Conservation (phyloP, 2,797 vertebrate species). For the Mallotus villosus region DNA sequence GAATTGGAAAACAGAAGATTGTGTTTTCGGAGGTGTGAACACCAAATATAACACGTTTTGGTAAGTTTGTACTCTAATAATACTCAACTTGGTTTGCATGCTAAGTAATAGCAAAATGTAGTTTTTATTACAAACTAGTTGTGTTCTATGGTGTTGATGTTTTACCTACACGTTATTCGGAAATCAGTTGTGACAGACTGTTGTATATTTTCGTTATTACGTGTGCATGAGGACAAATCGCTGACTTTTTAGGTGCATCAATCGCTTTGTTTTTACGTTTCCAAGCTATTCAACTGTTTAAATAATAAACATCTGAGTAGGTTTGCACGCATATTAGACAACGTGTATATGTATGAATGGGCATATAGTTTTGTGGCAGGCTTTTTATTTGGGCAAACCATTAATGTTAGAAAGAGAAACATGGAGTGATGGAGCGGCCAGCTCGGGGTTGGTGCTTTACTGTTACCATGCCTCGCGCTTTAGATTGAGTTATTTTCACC, state of each 20-base stretch:
- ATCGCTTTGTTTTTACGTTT: slow-evolving; percentile 52
- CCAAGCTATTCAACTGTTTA: not conserved
- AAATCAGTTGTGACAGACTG: slow-evolving; percentile 13
- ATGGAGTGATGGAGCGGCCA: slow-evolving; percentile 4
- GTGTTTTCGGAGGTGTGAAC: slow-evolving; percentile 51
- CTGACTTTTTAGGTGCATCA: slow-evolving; percentile 38
- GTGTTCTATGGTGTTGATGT: too few species aligned
- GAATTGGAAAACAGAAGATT: slow-evolving; percentile 37
- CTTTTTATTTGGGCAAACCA: not conserved
- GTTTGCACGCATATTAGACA: not conserved
- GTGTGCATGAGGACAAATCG: slow-evolving; percentile 31
- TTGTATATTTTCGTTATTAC: slow-evolving; percentile 13
- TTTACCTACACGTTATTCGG: not conserved
- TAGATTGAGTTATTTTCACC: not conserved
- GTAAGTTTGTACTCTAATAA: slow-evolving; percentile 67
- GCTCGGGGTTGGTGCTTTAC: not conserved
- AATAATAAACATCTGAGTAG: not conserved
- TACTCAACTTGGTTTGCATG: slow-evolving; percentile 51
- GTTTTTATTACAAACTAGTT: too few species aligned
- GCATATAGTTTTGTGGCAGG: not conserved
- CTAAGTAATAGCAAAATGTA: slow-evolving; percentile 10
- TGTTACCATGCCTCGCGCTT: not conserved
- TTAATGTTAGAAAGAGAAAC: not conserved
- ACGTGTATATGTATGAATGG: not conserved
- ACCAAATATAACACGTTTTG: slow-evolving; percentile 59